These are phyloP conservation scores for Mamestra brassicae DNA, from an alignment of 2,888 invertebrate genomes.

Conservation along the genomic window DNA sequence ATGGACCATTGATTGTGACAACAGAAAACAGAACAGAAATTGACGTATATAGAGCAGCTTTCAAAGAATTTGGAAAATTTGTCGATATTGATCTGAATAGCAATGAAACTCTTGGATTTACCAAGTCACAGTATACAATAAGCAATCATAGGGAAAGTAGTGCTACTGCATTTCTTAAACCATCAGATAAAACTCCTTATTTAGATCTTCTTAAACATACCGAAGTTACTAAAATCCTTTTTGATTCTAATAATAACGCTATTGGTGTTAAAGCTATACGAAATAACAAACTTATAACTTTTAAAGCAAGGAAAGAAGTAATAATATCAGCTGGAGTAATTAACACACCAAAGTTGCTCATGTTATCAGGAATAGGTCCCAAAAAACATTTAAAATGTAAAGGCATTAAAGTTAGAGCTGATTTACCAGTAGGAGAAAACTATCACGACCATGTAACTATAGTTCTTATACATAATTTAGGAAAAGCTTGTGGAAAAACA, in stretches of 20 bases:
- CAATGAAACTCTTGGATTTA: constrained; percentile 16
- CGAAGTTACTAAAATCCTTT: constrained; percentile 69
- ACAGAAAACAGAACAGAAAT: constrained; percentile 26
- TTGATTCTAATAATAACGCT: constrained; percentile 72
- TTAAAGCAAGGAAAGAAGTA: constrained; percentile 71
- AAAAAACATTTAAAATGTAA: constrained; percentile 67
- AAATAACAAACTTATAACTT: constrained; percentile 51
- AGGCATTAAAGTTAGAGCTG: constrained; percentile 67
- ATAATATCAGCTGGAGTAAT: constrained; percentile 75
- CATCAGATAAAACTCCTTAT: constrained; percentile 66
- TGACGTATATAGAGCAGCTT: constrained; percentile 6
- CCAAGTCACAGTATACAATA: neutral
- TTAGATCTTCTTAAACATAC: constrained; percentile 71
- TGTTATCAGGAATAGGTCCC: constrained; percentile 78
- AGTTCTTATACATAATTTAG: constrained; percentile 24
- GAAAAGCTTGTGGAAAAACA: neutral
- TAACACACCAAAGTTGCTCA: constrained; percentile 73
- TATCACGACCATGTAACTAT: constrained; percentile 69
- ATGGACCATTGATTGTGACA: constrained; percentile 23
- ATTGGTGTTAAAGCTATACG: constrained; percentile 66
- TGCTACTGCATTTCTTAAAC: constrained; percentile 68
- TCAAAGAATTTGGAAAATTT: constrained; percentile 11
- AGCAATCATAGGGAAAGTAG: constrained; percentile 64
- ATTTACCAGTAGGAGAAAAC: constrained; percentile 75
- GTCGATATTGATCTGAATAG: constrained; percentile 15